Conservation (phyloP, 2,113 vertebrate genomes). For the Leptocoma aspasia region DNA sequence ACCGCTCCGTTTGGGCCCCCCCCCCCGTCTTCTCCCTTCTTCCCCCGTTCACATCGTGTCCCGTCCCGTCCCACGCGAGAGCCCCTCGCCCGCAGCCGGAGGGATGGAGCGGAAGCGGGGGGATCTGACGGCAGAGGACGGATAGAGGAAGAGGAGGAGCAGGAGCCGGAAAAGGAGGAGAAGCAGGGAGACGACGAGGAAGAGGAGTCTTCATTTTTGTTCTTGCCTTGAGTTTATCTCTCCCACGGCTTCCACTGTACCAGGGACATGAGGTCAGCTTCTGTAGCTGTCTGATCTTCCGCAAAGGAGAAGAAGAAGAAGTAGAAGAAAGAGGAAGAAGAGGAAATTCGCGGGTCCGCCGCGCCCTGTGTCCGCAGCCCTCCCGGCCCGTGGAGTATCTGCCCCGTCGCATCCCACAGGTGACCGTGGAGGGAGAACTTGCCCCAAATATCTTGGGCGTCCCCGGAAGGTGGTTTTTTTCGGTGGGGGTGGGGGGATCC, state of each 20-base stretch:
- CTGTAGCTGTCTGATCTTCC: neutral
- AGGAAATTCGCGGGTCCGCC: neutral
- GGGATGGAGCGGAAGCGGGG: rapidly evolving
- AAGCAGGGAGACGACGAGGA: rapidly evolving
- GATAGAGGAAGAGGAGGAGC: neutral
- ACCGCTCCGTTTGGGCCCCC: neutral
- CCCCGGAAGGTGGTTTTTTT: too few relatives aligned
- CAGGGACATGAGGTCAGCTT: neutral
- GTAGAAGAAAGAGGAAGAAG: neutral
- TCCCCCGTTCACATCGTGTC: too few relatives aligned
- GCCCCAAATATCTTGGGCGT: neutral
- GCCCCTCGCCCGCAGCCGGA: neutral
- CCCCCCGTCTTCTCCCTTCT: neutral
- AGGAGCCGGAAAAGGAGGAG: neutral
- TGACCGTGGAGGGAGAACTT: neutral
- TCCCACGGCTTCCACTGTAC: too few relatives aligned
- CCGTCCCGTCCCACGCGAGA: neutral
- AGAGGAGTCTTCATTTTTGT: neutral
- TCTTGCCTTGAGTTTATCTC: neutral
- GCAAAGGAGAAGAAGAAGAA: too few relatives aligned
- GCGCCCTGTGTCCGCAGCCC: neutral
- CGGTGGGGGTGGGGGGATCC: neutral
- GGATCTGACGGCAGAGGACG: neutral
- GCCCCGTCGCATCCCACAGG: neutral
- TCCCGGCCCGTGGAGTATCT: neutral